Evolutionary conservation across 2,113 vertebrate genomes (phyloP), one percentile per base, ranked within the genome.

Genomic region (Pterocles burchelli): DNA sequence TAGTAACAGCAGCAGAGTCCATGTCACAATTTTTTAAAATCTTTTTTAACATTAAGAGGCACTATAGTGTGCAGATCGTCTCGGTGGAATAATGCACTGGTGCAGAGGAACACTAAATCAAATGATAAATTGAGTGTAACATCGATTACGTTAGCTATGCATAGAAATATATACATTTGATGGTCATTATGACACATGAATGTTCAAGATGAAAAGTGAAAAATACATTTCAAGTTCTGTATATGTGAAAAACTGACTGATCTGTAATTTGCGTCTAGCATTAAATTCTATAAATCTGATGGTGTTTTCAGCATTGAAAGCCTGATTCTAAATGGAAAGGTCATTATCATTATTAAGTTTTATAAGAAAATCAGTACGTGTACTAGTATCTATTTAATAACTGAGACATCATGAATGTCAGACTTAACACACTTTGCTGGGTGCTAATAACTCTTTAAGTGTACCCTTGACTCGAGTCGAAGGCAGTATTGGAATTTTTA

Each of bases 281-380:
- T 97, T 93, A 97, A 96, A 97, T 98, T 97, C 95, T 96, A 92
- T 97, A 97, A 97, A 95, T 97, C 97, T 97, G 95, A 89, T 78
- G 78, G 49, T 98, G 96, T 97, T 98, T 98, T 98, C 95, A 96
- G 55, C 77, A 73, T 80, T 91, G 85, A 97, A 96, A 98, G 90
- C 74, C 89, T 97, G 96, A 92, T 97, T 97, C 96, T 96, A 98
- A 98, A 97, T 95, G 96, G 97, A 98, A 98, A 98, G 97, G 96
- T 98, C 98, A 98, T 98, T 98, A 98, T 97, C 96, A 93, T 98
- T 98, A 97, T 98, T 98, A 98, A 98, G 95, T 97, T 98, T 98
- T 98, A 98, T 98, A 98, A 98, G 97, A 98, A 98, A 98, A 98
- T 98, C 96, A 95, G 97, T 96, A 97, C 45, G 7, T 97, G 96